phyloP scores from a whole-genome alignment of 2,113 vertebrate genomes.

The Pseudorhombus dupliciocellatus region DNA sequence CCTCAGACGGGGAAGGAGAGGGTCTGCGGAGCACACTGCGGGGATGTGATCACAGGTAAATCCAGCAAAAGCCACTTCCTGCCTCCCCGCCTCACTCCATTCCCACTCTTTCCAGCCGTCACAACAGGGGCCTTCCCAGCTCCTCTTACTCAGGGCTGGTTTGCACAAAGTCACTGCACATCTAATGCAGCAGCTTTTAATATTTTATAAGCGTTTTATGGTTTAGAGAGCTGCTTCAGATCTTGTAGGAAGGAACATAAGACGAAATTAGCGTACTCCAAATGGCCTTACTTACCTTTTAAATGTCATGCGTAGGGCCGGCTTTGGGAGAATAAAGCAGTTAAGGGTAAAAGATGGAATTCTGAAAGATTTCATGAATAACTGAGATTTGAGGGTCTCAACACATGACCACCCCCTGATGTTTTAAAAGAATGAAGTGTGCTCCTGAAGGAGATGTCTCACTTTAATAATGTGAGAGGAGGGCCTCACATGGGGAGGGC shows the following conservation, averaged over 20 bases:
- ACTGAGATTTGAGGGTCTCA: slow-evolving; percentile 80
- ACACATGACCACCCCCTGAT: slow-evolving; percentile 82
- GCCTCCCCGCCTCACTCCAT: slow-evolving; percentile 50
- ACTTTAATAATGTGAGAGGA: slow-evolving; percentile 72
- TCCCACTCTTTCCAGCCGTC: slow-evolving; percentile 58
- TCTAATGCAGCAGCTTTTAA: slow-evolving; percentile 77
- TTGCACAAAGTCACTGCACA: slow-evolving; percentile 74
- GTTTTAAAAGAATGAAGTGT: slow-evolving; percentile 76
- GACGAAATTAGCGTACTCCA: slow-evolving; percentile 80
- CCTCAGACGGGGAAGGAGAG: slow-evolving; percentile 74
- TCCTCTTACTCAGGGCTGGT: slow-evolving; percentile 71
- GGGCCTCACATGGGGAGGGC: slow-evolving; percentile 60
- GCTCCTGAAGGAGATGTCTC: slow-evolving; percentile 70
- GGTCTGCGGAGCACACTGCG: slow-evolving; percentile 83
- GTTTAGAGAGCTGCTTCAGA: slow-evolving; percentile 75
- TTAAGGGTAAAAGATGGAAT: slow-evolving; percentile 74
- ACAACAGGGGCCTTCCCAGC: slow-evolving; percentile 69
- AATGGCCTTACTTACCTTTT: slow-evolving; percentile 85
- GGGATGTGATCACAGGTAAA: slow-evolving; percentile 88
- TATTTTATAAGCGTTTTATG: slow-evolving; percentile 83
- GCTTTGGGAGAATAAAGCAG: slow-evolving; percentile 77
- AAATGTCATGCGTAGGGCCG: slow-evolving; percentile 82
- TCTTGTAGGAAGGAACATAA: slow-evolving; percentile 78
- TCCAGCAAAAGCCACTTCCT: slow-evolving; percentile 65
- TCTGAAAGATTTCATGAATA: slow-evolving; percentile 81